Conservation (phyloP, 2,113 vertebrate species). For the Amia ocellicauda region DNA sequence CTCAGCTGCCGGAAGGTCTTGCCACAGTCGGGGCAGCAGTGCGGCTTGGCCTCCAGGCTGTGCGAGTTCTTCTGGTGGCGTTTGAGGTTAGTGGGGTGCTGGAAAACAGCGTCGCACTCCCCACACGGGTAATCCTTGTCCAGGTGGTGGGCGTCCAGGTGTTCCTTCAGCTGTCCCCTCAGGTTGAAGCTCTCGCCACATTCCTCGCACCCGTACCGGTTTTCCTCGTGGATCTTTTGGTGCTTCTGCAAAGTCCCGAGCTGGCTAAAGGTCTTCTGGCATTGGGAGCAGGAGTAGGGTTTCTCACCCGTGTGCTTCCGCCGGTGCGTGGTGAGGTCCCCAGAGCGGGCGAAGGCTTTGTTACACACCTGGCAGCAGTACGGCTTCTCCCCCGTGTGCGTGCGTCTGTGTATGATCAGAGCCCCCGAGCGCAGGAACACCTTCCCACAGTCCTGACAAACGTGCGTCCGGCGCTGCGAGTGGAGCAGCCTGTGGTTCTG, state of each 20-base stretch:
- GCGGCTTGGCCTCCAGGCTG: background rate
- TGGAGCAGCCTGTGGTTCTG: too few species aligned
- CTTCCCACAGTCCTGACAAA: background rate
- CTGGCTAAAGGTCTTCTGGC: background rate
- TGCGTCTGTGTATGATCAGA: background rate
- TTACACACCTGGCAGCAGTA: background rate
- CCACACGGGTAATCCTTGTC: background rate
- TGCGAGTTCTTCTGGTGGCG: too few species aligned
- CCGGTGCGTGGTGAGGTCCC: background rate
- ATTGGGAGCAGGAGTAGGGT: background rate
- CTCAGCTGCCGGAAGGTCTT: constrained; percentile 19
- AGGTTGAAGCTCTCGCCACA: background rate
- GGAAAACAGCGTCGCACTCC: background rate
- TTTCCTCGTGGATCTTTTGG: background rate
- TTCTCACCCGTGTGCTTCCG: background rate
- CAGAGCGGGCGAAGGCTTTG: background rate
- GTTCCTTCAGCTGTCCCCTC: background rate
- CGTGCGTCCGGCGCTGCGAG: background rate
- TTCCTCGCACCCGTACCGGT: background rate
- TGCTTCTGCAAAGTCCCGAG: background rate
- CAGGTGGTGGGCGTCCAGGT: background rate
- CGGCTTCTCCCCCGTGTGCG: background rate
- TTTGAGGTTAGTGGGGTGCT: too few species aligned
- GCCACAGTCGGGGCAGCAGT: constrained; percentile 18
- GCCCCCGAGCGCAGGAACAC: background rate